Percentiles rank a stretch among this genome's conserved stretches.
Conservation (phyloP, 2,888 invertebrate species). For the Sepioteuthis lessoniana region DNA sequence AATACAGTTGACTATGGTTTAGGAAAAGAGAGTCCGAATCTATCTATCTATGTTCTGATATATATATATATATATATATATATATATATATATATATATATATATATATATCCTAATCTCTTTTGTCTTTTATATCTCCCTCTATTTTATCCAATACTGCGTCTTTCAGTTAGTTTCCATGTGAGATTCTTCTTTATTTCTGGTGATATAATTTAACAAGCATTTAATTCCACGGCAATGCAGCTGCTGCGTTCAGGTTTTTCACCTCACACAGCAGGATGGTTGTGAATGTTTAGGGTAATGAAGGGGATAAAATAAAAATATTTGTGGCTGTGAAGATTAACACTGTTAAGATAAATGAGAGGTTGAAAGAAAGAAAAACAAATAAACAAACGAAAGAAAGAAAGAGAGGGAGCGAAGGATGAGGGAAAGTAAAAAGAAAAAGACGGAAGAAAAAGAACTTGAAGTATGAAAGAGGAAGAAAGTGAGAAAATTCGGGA, state of each 20-base stretch:
- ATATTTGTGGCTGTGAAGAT: background rate
- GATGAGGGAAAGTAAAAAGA: background rate
- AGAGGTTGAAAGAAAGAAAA: no score
- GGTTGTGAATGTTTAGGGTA: background rate
- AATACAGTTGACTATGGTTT: no score
- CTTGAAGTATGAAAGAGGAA: background rate
- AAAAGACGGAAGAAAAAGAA: background rate
- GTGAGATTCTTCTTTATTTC: background rate
- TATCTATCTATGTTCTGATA: no score
- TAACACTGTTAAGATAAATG: background rate
- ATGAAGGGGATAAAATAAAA: background rate
- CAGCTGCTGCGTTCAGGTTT: background rate
- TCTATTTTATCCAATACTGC: background rate
- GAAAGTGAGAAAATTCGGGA: background rate
- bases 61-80: no score
- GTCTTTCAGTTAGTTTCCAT: background rate
- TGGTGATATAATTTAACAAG: background rate
- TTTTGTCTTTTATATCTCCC: background rate
- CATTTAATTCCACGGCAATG: background rate
- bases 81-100: no score
- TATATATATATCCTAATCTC: no score
- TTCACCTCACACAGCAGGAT: background rate
- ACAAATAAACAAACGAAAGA: background rate
- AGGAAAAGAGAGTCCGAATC: no score
- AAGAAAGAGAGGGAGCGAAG: background rate